Evolutionary conservation across 2,888 invertebrate genomes (phyloP).

Genomic region (Apoda limacodes): DNA sequence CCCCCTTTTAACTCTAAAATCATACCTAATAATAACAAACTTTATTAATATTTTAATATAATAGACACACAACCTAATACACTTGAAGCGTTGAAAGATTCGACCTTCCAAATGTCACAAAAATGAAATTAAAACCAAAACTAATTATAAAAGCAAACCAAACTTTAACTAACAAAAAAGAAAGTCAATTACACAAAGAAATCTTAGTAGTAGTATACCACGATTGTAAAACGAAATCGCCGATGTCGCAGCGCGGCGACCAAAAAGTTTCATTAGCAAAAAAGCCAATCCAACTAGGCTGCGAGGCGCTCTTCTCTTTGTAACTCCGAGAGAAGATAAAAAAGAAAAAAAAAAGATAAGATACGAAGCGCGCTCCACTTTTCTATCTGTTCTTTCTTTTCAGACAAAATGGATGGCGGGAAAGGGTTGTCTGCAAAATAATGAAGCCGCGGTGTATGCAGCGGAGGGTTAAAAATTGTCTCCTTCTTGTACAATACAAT

Average conservation of each 20-base stretch:
- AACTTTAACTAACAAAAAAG: too few relatives aligned
- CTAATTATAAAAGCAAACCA: too few relatives aligned
- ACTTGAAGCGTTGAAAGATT: too few relatives aligned
- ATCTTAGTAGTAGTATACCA: too few relatives aligned
- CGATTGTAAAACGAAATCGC: too few relatives aligned
- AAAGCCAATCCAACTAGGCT: slow-evolving; percentile 43
- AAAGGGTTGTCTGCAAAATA: slow-evolving; percentile 44
- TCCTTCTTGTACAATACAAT: slow-evolving; percentile 19
- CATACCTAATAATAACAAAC: too few relatives aligned
- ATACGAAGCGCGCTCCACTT: slow-evolving; percentile 35
- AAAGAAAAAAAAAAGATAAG: slow-evolving; percentile 29
- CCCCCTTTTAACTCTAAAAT: too few relatives aligned
- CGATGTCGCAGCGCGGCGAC: not conserved
- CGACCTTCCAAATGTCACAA: too few relatives aligned
- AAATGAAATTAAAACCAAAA: too few relatives aligned
- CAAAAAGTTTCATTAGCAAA: slow-evolving; percentile 49
- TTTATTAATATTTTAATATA: too few relatives aligned
- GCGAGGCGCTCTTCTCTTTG: slow-evolving; percentile 36
- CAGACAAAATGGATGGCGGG: slow-evolving; percentile 34
- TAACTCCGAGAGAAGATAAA: slow-evolving; percentile 35
- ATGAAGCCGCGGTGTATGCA: slow-evolving; percentile 35
- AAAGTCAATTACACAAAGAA: too few relatives aligned
- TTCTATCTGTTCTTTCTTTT: slow-evolving; percentile 30
- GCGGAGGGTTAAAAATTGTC: slow-evolving; percentile 26
- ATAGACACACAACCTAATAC: too few relatives aligned